Base-by-base conservation (phyloP, 2,888 invertebrate genomes). In the Luperina nickerlii region DNA sequence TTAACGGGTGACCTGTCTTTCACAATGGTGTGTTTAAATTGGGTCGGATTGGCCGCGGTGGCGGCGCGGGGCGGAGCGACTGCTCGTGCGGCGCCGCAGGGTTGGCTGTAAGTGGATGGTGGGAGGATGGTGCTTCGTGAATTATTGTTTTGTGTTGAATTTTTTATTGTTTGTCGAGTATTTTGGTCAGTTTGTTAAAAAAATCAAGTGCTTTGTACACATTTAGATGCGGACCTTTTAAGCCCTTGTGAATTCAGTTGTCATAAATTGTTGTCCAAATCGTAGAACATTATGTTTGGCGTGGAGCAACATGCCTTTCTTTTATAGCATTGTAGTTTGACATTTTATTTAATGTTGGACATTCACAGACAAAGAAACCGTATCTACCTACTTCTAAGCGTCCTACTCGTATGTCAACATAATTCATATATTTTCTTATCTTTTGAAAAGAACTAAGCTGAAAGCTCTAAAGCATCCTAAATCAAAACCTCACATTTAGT, bases 1-100 rank as follows among this genome's bases (percentile, higher is more conserved):
- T 70, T 82, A 78, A 85, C 81, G 78, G 80, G 78, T 80, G 78
- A 81, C 78, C 83, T 86, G 81, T 80, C 68, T 69, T 68, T 74
- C 27, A 80, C 79, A 86, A 72, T 79, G 81, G 65, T 74, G 74
- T 62, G 70, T 62, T 84, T 48, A 54, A 84, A 84, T 85, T 78
- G 78, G 75, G 77, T 67, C 66, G 67, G 57, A 67, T 65, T 60
- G 86, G 48, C 57, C 66, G 63, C 68, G 75, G 57, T 1, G 63
- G 32, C 18, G 45, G n/a, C 18, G 82, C 60, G 69, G 82, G 60
- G 18, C 51, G 32, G 13, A 2, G 18, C 32, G 86, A 72, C 63
- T 77, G 38, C 85, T 8, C 45, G 67, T 38, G 38, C 71, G 67
- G 74, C 32, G n/a, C 18, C 32, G 18, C 38, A 54, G 51, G 67